Evolutionary conservation across 2,797 vertebrate species (phyloP).

Genomic region (Peromyscus attwateri): DNA sequence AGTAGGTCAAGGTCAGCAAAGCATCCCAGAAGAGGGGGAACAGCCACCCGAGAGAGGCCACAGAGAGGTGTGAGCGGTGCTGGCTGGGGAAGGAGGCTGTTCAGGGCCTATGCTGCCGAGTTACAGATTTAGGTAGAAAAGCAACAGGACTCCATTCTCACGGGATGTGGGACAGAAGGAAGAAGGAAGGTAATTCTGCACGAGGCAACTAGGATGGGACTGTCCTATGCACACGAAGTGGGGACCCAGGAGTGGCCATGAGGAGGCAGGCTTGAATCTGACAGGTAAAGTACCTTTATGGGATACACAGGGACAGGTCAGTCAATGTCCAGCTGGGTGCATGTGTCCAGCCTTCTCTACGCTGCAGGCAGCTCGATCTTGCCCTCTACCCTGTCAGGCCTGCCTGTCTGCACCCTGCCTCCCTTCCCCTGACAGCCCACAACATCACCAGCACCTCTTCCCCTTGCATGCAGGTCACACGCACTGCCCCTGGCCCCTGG

Average conservation of each 20-base stretch:
- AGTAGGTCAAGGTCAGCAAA: neutral
- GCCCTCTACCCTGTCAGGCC: neutral
- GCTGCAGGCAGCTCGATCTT: neutral
- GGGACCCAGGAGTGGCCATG: neutral
- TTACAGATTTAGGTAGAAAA: neutral
- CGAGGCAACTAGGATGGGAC: neutral
- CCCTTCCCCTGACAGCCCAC: neutral
- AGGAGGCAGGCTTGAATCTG: neutral
- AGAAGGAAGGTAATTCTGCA: neutral
- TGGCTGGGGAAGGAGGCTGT: neutral
- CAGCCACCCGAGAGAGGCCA: rapidly evolving
- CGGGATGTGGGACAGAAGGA: neutral
- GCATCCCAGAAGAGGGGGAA: neutral
- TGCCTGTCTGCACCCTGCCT: neutral
- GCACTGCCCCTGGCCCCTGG: neutral
- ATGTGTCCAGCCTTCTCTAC: neutral
- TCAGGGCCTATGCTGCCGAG: neutral
- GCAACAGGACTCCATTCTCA: neutral
- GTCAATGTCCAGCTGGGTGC: neutral
- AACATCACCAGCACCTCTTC: neutral
- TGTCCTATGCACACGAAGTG: neutral
- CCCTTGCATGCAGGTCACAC: too few species aligned
- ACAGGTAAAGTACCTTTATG: neutral
- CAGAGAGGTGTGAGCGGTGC: neutral
- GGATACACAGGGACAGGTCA: neutral